These are phyloP conservation scores for Carettochelys insculpta DNA, from an alignment of 2,113 vertebrate genomes.

Conservation along the genomic window DNA sequence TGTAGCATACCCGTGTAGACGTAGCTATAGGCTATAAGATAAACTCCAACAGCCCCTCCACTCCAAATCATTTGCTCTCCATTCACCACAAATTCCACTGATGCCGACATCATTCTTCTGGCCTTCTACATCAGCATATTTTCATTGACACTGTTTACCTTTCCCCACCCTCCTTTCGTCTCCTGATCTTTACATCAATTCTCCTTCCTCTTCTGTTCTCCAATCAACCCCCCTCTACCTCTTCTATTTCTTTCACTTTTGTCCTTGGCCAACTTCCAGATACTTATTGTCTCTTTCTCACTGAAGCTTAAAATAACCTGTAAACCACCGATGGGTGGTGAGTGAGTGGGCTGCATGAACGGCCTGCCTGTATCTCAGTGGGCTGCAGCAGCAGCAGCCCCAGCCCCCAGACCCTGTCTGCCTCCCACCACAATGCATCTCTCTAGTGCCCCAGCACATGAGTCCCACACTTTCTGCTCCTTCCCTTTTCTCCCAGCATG, in stretches of 20 bases:
- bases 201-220: not conserved
- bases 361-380: no score
- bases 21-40: not conserved
- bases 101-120: not conserved
- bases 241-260: not conserved
- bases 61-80: not conserved
- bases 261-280: not conserved
- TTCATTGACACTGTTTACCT: not conserved
- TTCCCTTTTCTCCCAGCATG: no score
- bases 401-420: no score
- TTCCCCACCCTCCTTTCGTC: not conserved
- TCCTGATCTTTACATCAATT: not conserved
- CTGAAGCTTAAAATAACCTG: not conserved
- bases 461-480: no score
- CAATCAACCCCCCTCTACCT: not conserved
- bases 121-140: not conserved
- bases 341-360: no score
- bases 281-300: not conserved
- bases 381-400: no score
- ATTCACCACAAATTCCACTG: not conserved
- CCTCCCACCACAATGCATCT: no score
- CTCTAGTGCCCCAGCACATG: no score
- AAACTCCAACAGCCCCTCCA: not conserved
- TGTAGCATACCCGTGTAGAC: no score
- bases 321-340: no score